Base-by-base conservation (phyloP, 2,888 invertebrate species). In the Asteroscopus sphinx region DNA sequence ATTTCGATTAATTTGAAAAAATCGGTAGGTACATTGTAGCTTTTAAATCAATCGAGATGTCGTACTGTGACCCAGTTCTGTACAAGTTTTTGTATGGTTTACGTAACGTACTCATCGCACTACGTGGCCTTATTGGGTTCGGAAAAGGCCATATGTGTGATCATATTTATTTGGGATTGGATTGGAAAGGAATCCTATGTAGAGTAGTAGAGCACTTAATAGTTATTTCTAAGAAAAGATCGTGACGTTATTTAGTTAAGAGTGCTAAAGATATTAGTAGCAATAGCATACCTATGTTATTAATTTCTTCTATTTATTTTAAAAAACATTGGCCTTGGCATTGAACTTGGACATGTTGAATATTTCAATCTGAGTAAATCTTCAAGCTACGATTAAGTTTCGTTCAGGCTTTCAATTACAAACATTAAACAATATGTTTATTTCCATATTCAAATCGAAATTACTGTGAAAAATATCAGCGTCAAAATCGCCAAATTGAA, bases 41-140 rank as follows among this genome's bases (percentile, higher is more conserved):
- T 33, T 40, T 72, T 73, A 67, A 70, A 73, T 78, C 74, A 70
- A 66, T 70, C 70, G 42, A 54, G 57, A 44, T 57, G 70, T 51
- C 55, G 56, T 56, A 45, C 48, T 42, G 42, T 44, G 74, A 71
- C 75, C 82, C 58, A 76, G 71, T 69, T 81, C 17, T 48, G 59
- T 66, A 65, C 80, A 57, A 73, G 78, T 81, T 82, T 79, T 83
- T 81, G 54, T 60, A 47, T 41, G 33, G 54, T 68, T 80, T 76
- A 66, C 76, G 76, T 72, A 81, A 81, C 42, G 28, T 54, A 53
- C 59, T 61, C 67, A 73, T 66, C 73, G 48, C 39, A 40, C 25
- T 51, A 51, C 33, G 41, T 48, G 47, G 36, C 66, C 73, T 57
- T 69, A 54, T 69, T 61, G 15, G 72, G 67, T 12, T 16, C 13